Evolutionary conservation across 1,140 invertebrate species (phyloP), one percentile per base, ranked within the genome.

Genomic region (Drosophila sechellia): DNA sequence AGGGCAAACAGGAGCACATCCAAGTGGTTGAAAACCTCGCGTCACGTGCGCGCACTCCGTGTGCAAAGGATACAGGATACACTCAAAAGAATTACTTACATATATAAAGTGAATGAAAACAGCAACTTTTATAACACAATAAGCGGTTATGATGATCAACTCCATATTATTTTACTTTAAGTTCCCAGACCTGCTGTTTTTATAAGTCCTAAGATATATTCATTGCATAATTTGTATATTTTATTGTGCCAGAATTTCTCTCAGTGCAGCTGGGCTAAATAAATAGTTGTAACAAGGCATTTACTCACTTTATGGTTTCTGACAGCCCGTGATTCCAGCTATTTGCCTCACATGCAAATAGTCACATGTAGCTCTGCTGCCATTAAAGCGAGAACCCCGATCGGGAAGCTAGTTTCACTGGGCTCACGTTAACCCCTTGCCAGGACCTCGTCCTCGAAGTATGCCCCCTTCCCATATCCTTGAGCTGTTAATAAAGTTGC

Each of bases 221-320:
- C 6, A 31, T 31, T 3, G 1, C 0, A 0, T 10, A 31, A 8
- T 2, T 31, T 31, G 0, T 8, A 1, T 6, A 31, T 8, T 31
- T 31, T 6, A 31, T 31, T 31, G 10, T 12, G 8, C 6, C 1
- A 4, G 15, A 11, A 45, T 17, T 60, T n/a, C 27, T 35, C 5
- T 4, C 40, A 8, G 64, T 68, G 64, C 12, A 65, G n/a, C 46
- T n/a, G 52, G 64, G 59, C 69, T 79, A 60, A 72, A 56, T 56
- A 54, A 42, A 77, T 72, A 78, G 69, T 87, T 87, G 72, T 56
- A 78, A 69, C 65, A 68, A 74, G 53, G 79, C 72, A 83, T 89
- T 89, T 89, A 79, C 86, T 79, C 80, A 89, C 84, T 89, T 89
- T 89, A 89, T 89, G 84, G 84, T 89, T 89, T 89, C 84, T 84